Conservation (phyloP, 2,113 vertebrate species). For the Pluvialis apricaria region DNA sequence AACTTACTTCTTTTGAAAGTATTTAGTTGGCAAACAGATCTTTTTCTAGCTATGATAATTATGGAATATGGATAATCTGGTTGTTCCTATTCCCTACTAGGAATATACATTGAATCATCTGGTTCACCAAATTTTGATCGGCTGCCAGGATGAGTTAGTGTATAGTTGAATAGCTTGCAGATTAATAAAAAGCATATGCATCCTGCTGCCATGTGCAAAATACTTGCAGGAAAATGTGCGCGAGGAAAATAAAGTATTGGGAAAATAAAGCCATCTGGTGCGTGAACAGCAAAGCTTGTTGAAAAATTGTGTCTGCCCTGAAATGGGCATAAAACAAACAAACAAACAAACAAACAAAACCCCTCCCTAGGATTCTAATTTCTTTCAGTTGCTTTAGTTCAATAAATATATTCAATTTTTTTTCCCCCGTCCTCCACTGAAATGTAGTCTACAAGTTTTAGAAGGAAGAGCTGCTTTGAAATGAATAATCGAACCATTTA, state of each 20-base stretch:
- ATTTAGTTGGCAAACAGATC: neutral
- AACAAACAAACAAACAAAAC: slow-evolving; percentile 51
- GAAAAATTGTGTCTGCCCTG: slow-evolving; percentile 15
- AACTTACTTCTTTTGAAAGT: neutral
- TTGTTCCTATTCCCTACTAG: neutral
- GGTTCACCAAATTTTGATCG: neutral
- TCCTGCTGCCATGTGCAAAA: neutral
- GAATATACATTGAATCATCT: neutral
- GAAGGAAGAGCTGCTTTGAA: neutral
- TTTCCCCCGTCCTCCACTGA: neutral
- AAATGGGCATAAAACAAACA: slow-evolving; percentile 34
- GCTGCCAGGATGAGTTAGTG: neutral
- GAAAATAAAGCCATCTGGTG: slow-evolving; percentile 50
- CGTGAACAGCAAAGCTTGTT: slow-evolving; percentile 8
- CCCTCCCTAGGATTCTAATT: neutral
- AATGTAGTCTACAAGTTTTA: neutral
- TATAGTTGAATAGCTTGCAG: neutral
- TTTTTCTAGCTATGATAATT: neutral
- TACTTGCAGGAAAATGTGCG: neutral
- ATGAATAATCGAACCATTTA: neutral
- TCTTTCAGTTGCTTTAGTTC: neutral
- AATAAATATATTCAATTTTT: neutral
- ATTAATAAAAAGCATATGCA: slow-evolving; percentile 5
- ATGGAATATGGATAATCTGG: neutral
- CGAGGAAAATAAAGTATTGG: neutral